Conservation (phyloP, 1,140 invertebrate genomes). For the Drosophila pseudoobscura region DNA sequence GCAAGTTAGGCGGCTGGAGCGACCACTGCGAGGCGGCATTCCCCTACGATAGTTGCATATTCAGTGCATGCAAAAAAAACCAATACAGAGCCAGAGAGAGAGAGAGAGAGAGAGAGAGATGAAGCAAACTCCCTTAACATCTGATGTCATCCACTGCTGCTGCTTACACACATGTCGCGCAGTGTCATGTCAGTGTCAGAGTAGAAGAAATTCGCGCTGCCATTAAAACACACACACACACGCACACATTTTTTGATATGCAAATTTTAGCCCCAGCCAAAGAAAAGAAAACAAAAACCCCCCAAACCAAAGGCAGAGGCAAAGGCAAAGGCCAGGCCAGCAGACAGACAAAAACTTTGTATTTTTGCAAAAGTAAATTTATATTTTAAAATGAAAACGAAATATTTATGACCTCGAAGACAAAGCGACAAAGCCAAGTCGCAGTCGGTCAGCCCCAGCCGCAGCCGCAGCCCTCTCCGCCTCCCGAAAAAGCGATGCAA, state of each 20-base stretch:
- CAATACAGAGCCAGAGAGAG: neutral
- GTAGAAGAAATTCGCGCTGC: conserved; percentile 22
- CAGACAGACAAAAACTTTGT: conserved; percentile 31
- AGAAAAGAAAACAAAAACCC: neutral
- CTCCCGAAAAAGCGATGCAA: conserved; percentile 23
- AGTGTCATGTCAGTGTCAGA: conserved; percentile 41
- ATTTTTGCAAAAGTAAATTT: conserved; percentile 46
- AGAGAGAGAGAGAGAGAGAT: no score
- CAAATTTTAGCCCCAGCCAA: conserved; percentile 53
- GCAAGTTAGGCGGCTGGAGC: conserved; percentile 41
- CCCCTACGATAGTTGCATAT: no score
- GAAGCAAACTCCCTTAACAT: no score
- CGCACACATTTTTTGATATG: conserved; percentile 55
- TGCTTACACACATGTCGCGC: conserved; percentile 30
- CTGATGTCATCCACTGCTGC: no score
- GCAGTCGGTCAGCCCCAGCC: conserved; percentile 6
- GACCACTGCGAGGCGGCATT: no score
- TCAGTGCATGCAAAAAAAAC: no score
- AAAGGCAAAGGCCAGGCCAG: conserved; percentile 22
- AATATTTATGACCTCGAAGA: conserved; percentile 67
- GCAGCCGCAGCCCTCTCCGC: neutral
- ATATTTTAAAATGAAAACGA: conserved; percentile 59
- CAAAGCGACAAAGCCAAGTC: conserved; percentile 60
- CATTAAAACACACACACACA: conserved; percentile 31
- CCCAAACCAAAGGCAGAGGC: neutral